Evolutionary conservation across 2,113 vertebrate genomes (phyloP), one percentile per base, ranked within the genome.

Genomic region (Penelope pileata): DNA sequence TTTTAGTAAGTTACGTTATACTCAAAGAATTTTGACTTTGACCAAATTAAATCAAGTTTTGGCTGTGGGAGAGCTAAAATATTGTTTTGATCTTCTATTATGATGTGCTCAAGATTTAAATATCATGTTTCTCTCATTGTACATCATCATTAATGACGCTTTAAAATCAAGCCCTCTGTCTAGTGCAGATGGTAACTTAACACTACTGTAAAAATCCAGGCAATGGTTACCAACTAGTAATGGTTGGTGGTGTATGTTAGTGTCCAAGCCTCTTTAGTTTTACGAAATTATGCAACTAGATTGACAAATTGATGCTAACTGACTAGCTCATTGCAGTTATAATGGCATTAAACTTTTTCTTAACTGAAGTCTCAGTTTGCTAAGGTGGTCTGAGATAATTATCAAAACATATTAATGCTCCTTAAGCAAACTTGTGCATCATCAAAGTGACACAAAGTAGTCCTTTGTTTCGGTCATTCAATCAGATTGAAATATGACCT

Each of bases 321-420:
- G 38, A 38, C 11, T 68, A 12, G 16, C 88, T 81, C 21, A 47
- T 78, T 47, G 78, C 38, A 43, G 29, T 77, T 84, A n/a, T 90
- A 83, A 68, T 26, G 62, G 9, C 58, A 48, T 82, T 90, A 73
- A 79, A 86, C 45, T 8, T 86, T 83, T 90, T 90, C 1, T 4
- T 67, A 80, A 63, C 19, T 83, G 79, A 89, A 91, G 78, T 6
- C 45, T 91, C 56, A 93, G 72, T 83, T 62, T 88, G 9, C 86
- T 73, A 23, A 59, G 70, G 70, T 22, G 84, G 51, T 38, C 67
- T 40, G 60, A 94, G 88, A 90, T 79, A 91, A 88, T 83, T 94
- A 88, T 66, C 88, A 78, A 74, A 50, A 72, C 40, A 51, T 87
- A 47, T 47, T 94, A 82, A 79, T 60, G 12, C 11, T 88, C 11